A percentile compares a stretch with the other conserved stretches of the same genome.
Conservation (phyloP, 2,888 invertebrate genomes). For the Drosophila differens region DNA sequence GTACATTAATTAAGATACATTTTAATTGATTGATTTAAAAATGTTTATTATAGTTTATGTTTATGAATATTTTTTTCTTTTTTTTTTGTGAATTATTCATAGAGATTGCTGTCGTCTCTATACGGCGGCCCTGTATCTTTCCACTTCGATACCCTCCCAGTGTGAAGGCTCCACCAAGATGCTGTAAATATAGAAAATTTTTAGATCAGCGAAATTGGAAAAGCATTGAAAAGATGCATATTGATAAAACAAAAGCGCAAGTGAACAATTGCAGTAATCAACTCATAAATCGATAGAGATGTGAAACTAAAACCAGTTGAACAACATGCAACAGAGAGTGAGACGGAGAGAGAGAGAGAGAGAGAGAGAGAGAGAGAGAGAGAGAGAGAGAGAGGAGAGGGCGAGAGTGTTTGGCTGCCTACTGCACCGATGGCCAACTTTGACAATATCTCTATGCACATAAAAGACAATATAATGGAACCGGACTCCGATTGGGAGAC, state of each 20-base stretch:
- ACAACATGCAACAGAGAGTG: slow-evolving; percentile 14
- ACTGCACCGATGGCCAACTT: slow-evolving; percentile 81
- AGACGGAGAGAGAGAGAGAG: neutral
- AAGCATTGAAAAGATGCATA: slow-evolving; percentile 7
- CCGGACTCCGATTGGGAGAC: slow-evolving; percentile 6
- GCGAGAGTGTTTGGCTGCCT: slow-evolving; percentile 51
- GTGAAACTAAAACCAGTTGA: slow-evolving; percentile 59
- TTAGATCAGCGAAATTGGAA: slow-evolving; percentile 41
- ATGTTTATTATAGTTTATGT: neutral
- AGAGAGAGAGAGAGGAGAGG: neutral
- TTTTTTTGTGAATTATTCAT: neutral
- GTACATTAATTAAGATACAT: neutral
- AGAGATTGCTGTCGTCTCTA: slow-evolving; percentile 34
- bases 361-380: neutral
- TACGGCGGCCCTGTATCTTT: slow-evolving; percentile 85
- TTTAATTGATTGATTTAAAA: neutral
- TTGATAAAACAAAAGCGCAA: slow-evolving; percentile 9
- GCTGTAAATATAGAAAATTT: slow-evolving; percentile 81
- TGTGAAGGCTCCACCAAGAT: slow-evolving; percentile 84
- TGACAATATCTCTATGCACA: slow-evolving; percentile 65
- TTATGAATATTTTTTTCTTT: neutral
- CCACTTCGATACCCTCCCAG: slow-evolving; percentile 90
- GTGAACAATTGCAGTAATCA: slow-evolving; percentile 24
- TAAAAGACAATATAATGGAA: slow-evolving; percentile 34
- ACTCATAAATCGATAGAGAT: slow-evolving; percentile 25